Percentiles rank a stretch among this genome's conserved stretches.
These are phyloP conservation scores for Syngnathus rostellatus DNA, from an alignment of 2,797 vertebrate species.

Conservation along the genomic window DNA sequence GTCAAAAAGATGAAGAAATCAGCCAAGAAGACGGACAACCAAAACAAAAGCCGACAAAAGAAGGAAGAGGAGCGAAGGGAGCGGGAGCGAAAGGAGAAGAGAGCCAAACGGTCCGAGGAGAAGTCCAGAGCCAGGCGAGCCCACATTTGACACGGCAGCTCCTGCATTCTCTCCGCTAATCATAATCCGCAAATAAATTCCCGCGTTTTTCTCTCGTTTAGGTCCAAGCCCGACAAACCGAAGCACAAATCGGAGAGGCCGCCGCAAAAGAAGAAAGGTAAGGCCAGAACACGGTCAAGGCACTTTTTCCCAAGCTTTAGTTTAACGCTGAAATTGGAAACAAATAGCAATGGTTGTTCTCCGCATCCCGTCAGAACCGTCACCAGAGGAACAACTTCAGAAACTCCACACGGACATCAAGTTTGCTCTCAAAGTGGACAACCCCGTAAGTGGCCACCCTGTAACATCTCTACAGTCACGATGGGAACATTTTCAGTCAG, in stretches of 20 bases:
- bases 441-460: slow-evolving; percentile 74
- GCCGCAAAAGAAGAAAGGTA: slow-evolving; percentile 89
- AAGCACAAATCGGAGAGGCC: slow-evolving; percentile 76
- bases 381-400: slow-evolving; percentile 88
- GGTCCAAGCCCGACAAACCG: slow-evolving; percentile 79
- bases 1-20: slow-evolving; percentile 75
- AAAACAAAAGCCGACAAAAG: slow-evolving; percentile 65
- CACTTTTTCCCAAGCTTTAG: not conserved
- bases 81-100: slow-evolving; percentile 74
- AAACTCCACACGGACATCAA: slow-evolving; percentile 96
- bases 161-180: slow-evolving; percentile 9
- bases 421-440: slow-evolving; percentile 97
- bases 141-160: not conserved
- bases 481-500: too few relatives aligned
- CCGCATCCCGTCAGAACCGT: slow-evolving; percentile 71
- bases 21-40: slow-evolving; percentile 70
- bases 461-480: too few relatives aligned
- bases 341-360: not conserved
- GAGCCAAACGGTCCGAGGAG: slow-evolving; percentile 72
- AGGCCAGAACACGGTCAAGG: slow-evolving; percentile 22
- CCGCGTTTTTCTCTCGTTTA: slow-evolving; percentile 42
- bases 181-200: slow-evolving; percentile 22
- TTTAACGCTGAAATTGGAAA: not conserved
- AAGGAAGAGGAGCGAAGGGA: slow-evolving; percentile 80
- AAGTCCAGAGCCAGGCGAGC: slow-evolving; percentile 77